Percentiles rank a stretch among this genome's conserved stretches.
phyloP scores from a whole-genome alignment of 2,113 vertebrate genomes.

The Vidua macroura region DNA sequence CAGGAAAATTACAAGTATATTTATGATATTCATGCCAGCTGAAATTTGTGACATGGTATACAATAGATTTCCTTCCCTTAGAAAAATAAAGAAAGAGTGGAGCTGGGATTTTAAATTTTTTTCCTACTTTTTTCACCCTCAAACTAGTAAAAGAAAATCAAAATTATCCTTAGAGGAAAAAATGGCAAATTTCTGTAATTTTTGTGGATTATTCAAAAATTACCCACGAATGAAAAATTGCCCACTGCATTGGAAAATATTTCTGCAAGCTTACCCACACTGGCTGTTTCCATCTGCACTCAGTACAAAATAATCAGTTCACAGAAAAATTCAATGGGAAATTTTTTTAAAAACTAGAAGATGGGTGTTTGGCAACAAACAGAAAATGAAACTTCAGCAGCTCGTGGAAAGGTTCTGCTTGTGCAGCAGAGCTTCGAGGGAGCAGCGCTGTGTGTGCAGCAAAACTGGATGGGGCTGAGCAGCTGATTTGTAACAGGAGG shows the following conservation, averaged over 20 bases:
- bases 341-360: not conserved
- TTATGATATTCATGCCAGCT: not conserved
- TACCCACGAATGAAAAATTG: not conserved
- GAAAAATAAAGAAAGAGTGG: not conserved
- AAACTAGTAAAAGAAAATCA: not conserved
- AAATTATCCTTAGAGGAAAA: not conserved
- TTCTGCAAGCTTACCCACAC: not conserved
- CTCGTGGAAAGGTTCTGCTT: not conserved
- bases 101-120: not conserved
- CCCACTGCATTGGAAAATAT: not conserved
- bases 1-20: not conserved
- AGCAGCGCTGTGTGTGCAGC: not conserved
- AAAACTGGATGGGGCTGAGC: not conserved
- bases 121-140: not conserved
- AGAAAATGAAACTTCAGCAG: not conserved
- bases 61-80: not conserved
- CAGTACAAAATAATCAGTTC: not conserved
- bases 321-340: not conserved
- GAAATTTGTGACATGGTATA: not conserved
- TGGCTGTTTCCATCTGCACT: not conserved
- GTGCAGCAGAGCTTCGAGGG: not conserved
- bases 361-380: not conserved
- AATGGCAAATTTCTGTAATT: not conserved
- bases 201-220: not conserved
- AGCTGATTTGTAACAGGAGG: not conserved